Conservation (phyloP, 2,113 vertebrate species). For the Lampris incognitus region DNA sequence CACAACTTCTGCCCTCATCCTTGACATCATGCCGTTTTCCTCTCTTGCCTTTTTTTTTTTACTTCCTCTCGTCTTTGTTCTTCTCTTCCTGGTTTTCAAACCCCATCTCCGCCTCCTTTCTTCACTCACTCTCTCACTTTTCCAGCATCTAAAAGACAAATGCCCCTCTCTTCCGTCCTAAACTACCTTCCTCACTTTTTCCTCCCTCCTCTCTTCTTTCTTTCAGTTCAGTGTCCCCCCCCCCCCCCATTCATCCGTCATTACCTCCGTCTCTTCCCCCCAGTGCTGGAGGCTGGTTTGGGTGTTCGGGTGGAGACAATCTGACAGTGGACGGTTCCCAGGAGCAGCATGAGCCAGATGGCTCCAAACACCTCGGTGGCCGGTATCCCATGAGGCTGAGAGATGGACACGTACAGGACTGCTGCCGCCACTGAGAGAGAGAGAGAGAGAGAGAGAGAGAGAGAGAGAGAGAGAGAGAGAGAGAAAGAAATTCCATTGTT, state of each 20-base stretch:
- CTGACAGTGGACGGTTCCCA: slow-evolving; percentile 99
- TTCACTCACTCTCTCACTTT: not conserved
- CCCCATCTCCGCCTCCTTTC: not conserved
- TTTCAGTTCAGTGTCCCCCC: not conserved
- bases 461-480: not conserved
- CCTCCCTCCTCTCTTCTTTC: no score
- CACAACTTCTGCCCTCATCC: not conserved
- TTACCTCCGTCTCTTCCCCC: slow-evolving; percentile 94
- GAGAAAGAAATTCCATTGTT: not conserved
- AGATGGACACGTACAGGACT: slow-evolving; percentile 86
- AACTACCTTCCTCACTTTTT: not conserved
- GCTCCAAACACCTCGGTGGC: slow-evolving; percentile 93
- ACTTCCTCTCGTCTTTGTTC: not conserved
- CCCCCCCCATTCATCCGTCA: not conserved
- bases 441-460: not conserved
- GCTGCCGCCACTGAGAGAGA: slow-evolving; percentile 86
- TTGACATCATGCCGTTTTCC: no score
- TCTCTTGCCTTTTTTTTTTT: not conserved
- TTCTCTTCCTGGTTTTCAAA: not conserved
- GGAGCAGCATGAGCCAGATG: slow-evolving; percentile 95
- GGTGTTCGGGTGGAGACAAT: slow-evolving; percentile 97
- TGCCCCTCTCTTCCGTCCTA: not conserved
- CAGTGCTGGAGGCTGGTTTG: slow-evolving; percentile 86
- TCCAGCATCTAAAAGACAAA: no score
- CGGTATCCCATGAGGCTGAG: slow-evolving; percentile 90